These are phyloP conservation scores for Clarias gariepinus DNA, from an alignment of 2,113 vertebrate genomes.

Conservation along the genomic window DNA sequence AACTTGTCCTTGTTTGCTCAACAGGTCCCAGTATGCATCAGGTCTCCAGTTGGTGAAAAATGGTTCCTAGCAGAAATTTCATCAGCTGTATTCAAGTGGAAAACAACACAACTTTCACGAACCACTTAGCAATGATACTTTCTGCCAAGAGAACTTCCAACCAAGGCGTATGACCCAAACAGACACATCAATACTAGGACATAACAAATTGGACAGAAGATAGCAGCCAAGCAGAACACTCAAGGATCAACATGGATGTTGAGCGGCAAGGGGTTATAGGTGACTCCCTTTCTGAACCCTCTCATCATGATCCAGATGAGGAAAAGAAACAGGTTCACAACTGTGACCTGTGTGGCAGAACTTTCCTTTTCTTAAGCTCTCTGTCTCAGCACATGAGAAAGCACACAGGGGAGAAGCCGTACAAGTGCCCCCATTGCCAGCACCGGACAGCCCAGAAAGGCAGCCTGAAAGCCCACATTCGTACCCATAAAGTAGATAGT, in stretches of 20 bases:
- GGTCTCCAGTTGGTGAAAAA: conserved; percentile 20
- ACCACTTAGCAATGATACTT: conserved; percentile 23
- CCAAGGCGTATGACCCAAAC: conserved; percentile 57
- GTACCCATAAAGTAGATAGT: conserved; percentile 90
- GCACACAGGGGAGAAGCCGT: conserved; percentile 94
- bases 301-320: conserved; percentile 69
- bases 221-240: conserved; percentile 33
- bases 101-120: conserved; percentile 30
- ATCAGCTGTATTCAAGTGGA: conserved; percentile 48
- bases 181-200: conserved; percentile 36
- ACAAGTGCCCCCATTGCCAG: conserved; percentile 96
- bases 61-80: conserved; percentile 35
- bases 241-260: conserved; percentile 70
- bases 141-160: conserved; percentile 24
- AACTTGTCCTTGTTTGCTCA: conserved; percentile 31
- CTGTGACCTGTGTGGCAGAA: conserved; percentile 91
- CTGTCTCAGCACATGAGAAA: conserved; percentile 97
- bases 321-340: conserved; percentile 80
- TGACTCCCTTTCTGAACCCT: conserved; percentile 58
- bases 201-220: conserved; percentile 48
- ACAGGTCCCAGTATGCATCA: conserved; percentile 55
- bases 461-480: conserved; percentile 92
- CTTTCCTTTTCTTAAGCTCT: conserved; percentile 95
- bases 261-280: conserved; percentile 72
- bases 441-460: conserved; percentile 97